A percentile compares a stretch with the other conserved stretches of the same genome.
Conservation (phyloP, 2,888 invertebrate species). For the Mesorhabditis sp. region DNA sequence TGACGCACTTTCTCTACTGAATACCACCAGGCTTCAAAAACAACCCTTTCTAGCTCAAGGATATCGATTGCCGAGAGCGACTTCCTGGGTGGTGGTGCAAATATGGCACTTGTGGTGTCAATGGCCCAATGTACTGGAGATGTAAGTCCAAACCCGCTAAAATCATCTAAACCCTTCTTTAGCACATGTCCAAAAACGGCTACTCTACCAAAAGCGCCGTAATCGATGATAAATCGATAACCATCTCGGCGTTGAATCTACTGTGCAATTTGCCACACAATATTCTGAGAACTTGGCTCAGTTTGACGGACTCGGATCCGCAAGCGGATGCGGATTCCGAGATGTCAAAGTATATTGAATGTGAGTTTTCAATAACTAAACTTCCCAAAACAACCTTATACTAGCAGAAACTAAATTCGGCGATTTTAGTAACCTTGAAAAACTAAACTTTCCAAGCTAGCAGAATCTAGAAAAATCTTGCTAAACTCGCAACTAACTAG, state of each 20-base stretch:
- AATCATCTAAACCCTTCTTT: neutral
- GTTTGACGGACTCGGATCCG: slow-evolving; percentile 33
- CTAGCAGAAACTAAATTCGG: no score
- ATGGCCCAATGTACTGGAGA: slow-evolving; percentile 23
- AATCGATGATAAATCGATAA: slow-evolving; percentile 41
- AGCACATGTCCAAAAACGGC: slow-evolving; percentile 16
- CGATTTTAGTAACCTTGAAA: no score
- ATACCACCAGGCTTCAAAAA: neutral
- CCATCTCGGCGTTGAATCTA: slow-evolving; percentile 49
- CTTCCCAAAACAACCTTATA: no score
- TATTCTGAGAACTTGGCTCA: slow-evolving; percentile 39
- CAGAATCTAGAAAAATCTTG: no score
- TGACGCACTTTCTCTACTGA: neutral
- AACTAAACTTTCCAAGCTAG: no score
- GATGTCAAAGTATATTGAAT: slow-evolving; percentile 22
- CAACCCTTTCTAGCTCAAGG: neutral
- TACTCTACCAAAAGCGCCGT: slow-evolving; percentile 28
- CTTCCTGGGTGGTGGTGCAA: slow-evolving; percentile 14
- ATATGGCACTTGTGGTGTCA: slow-evolving; percentile 30
- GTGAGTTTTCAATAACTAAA: slow-evolving; percentile 20
- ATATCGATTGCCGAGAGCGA: slow-evolving; percentile 12
- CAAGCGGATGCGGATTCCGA: neutral
- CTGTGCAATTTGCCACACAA: slow-evolving; percentile 50
- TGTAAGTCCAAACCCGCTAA: neutral
- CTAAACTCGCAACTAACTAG: no score